A percentile compares a stretch with the other conserved stretches of the same genome.
phyloP scores from a whole-genome alignment of 2,113 vertebrate species.

The Suricata suricatta region DNA sequence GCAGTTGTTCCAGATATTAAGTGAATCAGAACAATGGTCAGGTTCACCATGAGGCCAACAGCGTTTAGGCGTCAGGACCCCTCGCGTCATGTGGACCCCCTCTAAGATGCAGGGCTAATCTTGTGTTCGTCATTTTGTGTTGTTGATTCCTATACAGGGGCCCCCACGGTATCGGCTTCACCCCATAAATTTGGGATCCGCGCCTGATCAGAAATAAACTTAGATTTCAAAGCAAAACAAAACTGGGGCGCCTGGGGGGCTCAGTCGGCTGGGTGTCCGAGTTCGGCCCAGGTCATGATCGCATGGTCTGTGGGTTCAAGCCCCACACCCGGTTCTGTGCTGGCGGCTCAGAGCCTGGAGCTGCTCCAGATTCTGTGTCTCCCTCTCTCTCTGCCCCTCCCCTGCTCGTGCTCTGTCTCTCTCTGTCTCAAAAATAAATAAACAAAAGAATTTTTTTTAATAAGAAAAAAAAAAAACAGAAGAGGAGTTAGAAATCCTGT shows the following conservation, averaged over 20 bases:
- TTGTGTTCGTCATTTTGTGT: neutral
- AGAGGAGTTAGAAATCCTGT: neutral
- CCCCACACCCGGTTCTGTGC: too few relatives aligned
- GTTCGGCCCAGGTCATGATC: too few relatives aligned
- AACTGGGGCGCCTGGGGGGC: neutral
- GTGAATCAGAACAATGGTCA: neutral
- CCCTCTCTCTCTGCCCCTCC: too few relatives aligned
- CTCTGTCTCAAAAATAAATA: too few relatives aligned
- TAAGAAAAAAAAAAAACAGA: too few relatives aligned
- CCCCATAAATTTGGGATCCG: neutral
- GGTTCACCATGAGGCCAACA: neutral
- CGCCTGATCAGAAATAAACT: neutral
- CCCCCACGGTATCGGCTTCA: neutral
- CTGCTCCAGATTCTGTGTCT: too few relatives aligned
- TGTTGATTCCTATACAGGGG: neutral
- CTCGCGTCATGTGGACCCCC: fast-evolving
- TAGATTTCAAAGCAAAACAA: slow-evolving; percentile 3
- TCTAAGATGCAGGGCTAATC: neutral
- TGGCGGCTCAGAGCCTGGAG: too few relatives aligned
- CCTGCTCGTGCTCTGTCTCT: too few relatives aligned
- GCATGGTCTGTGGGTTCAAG: too few relatives aligned
- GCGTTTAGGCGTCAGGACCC: neutral
- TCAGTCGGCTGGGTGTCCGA: too few relatives aligned
- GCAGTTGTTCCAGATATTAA: neutral
- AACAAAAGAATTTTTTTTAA: too few relatives aligned